These are phyloP conservation scores for Phthorimaea operculella DNA, from an alignment of 1,140 invertebrate genomes.

Conservation along the genomic window DNA sequence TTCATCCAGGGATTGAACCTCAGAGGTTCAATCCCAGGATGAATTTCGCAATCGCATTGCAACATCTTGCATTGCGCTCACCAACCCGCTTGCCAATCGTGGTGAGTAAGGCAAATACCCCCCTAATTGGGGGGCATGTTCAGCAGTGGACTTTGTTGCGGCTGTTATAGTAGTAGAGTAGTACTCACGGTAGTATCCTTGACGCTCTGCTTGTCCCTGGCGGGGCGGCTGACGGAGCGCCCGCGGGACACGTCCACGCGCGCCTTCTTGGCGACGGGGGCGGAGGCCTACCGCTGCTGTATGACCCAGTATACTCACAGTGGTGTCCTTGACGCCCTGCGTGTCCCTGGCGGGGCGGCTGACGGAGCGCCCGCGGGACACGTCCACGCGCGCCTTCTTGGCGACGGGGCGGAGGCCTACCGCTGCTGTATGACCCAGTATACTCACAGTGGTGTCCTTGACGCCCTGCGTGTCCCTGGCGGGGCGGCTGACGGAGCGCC, in stretches of 20 bases:
- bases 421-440: no score
- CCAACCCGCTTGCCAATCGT: no score
- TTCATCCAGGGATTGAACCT: no score
- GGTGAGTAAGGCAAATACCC: no score
- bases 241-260: conserved; percentile 72
- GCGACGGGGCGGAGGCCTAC: conserved; percentile 69
- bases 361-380: conserved; percentile 68
- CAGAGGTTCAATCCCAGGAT: no score
- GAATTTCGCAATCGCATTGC: no score
- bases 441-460: conserved; percentile 78
- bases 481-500: conserved; percentile 67
- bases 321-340: conserved; percentile 84
- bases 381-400: conserved; percentile 74
- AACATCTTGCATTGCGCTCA: no score
- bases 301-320: conserved; percentile 71
- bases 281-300: no score
- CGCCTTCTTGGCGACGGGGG: conserved; percentile 72
- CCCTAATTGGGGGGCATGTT: no score
- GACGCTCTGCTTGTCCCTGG: conserved; percentile 87
- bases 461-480: conserved; percentile 87
- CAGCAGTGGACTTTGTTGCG: no score
- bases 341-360: conserved; percentile 77
- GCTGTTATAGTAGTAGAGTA: no score
- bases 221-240: conserved; percentile 67
- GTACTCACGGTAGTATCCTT: conserved; percentile 78